Conservation (phyloP, 2,113 vertebrate species). For the Anhinga rufa region DNA sequence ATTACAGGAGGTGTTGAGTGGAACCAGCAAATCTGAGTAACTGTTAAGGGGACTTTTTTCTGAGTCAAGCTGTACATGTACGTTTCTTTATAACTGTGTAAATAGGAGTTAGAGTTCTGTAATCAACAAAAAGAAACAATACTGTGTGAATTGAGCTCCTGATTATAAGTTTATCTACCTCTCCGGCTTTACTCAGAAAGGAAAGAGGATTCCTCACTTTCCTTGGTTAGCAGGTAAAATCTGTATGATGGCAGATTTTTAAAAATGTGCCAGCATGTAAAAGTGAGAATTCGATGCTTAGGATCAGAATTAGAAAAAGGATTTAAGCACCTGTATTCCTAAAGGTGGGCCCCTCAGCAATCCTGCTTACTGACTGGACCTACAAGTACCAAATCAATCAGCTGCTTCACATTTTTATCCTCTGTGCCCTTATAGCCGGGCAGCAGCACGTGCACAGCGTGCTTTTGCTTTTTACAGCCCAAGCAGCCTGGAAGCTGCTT, state of each 20-base stretch:
- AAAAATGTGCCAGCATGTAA: not conserved
- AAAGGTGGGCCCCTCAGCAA: not conserved
- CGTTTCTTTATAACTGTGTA: not conserved
- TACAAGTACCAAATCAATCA: not conserved
- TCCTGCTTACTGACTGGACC: not conserved
- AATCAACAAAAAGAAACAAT: not conserved
- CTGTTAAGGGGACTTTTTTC: not conserved
- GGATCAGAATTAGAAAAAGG: not conserved
- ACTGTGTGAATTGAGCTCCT: not conserved
- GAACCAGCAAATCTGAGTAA: not conserved
- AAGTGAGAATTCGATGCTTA: not conserved
- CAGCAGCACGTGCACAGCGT: not conserved
- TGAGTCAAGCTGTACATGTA: rapidly evolving
- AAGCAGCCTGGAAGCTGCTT: not conserved
- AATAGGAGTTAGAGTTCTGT: not conserved
- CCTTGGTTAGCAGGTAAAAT: not conserved
- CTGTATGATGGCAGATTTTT: not conserved
- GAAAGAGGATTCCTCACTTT: not conserved
- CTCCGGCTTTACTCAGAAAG: not conserved
- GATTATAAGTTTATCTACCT: not conserved
- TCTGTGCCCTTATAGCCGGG: rapidly evolving
- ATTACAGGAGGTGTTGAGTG: not conserved
- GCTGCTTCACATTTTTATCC: not conserved
- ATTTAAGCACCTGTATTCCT: not conserved
- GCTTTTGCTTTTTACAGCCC: not conserved